Evolutionary conservation across 2,888 invertebrate species (phyloP), one percentile per base, ranked within the genome.

Genomic region (Atethmia centrago): DNA sequence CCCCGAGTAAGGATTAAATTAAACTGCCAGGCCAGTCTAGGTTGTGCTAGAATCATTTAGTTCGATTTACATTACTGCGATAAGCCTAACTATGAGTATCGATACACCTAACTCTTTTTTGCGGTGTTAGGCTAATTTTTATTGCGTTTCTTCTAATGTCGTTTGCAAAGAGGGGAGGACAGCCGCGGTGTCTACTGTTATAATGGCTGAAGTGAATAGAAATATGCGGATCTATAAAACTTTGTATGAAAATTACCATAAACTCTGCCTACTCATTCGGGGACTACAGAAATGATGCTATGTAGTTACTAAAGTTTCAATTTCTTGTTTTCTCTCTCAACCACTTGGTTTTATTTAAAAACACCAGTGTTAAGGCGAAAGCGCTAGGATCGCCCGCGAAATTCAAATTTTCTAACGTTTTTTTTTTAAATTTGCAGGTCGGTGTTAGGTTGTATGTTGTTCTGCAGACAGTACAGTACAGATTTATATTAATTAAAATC

Each of bases 1-100:
- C 55, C 42, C 12, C 64, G 31, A 71, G 40, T 40, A 59, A 36
- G 65, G 36, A 56, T 36, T 61, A 65, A 42, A 77, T 58, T 12
- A 49, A 28, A 55, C n/a, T 19, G 42, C 51, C 40, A 31, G 31
- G 55, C 16, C 49, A 56, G 28, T n/a, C 36, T 51, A 25, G 9
- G 31, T 45, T 28, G 36, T 16, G 19, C 45, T 75, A 25, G 49
- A 63, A n/a, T 45, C 36, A 31, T 75, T 28, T 40, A 45, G 4
- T 77, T 66, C 14, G 19, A 8, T 49, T 42, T 36, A 19, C 21
- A 51, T 61, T 49, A 40, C 31, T 49, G 36, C 25, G 4, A 42
- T 49, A n/a, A n/a, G n/a, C n/a, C n/a, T n/a, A n/a, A n/a, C n/a
- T n/a, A n/a, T n/a, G n/a, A n/a, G n/a, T n/a, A n/a, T n/a, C 25